phyloP scores from a whole-genome alignment of 2,888 invertebrate species.

The Plagiodera versicolora region DNA sequence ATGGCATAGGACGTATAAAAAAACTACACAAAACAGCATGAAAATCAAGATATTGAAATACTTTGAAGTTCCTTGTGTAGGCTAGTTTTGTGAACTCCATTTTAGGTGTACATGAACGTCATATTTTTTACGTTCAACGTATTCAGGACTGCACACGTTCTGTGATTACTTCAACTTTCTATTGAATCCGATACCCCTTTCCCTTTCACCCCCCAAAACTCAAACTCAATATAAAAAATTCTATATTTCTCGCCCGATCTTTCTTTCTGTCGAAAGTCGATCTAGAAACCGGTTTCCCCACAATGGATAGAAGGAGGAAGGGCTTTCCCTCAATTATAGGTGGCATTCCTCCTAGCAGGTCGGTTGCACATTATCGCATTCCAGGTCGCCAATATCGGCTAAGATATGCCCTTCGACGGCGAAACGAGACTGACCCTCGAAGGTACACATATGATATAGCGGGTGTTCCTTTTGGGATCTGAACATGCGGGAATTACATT shows the following conservation, averaged over 20 bases:
- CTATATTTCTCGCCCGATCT: slow-evolving; percentile 2
- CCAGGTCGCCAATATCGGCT: slow-evolving; percentile 52
- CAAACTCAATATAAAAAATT: not conserved
- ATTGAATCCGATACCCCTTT: no score
- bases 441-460: slow-evolving; percentile 15
- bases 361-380: slow-evolving; percentile 52
- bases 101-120: no score
- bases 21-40: no score
- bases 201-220: no score
- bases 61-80: no score
- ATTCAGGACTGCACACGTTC: no score
- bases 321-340: slow-evolving; percentile 34
- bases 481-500: no score
- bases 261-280: not conserved
- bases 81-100: no score
- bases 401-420: slow-evolving; percentile 34
- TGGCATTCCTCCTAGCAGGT: slow-evolving; percentile 36
- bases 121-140: no score
- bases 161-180: no score
- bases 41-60: no score
- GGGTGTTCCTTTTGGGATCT: not conserved
- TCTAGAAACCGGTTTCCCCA: slow-evolving; percentile 3
- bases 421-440: slow-evolving; percentile 19
- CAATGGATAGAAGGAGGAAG: slow-evolving; percentile 15
- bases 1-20: no score